These are phyloP conservation scores for Halocynthia aurantium DNA, from an alignment of 23 tunicate species.

Conservation along the genomic window DNA sequence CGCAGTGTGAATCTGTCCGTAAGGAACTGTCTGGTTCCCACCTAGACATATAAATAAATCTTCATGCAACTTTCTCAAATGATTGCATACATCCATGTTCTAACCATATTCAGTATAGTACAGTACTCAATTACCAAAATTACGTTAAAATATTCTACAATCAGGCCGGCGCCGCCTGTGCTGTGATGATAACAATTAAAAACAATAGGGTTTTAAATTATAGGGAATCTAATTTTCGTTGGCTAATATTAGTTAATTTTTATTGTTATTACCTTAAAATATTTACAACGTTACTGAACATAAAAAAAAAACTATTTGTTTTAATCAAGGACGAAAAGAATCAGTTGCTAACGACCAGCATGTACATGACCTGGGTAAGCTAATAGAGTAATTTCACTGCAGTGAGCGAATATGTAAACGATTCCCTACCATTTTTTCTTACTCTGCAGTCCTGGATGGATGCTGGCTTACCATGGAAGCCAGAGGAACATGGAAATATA, in stretches of 20 bases:
- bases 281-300: background rate
- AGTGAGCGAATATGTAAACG: background rate
- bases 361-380: constrained; percentile 81
- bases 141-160: too few relatives aligned
- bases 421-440: background rate
- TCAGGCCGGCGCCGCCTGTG: too few relatives aligned
- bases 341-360: constrained; percentile 79
- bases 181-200: too few relatives aligned
- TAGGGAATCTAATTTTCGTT: background rate
- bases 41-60: too few relatives aligned
- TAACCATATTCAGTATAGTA: too few relatives aligned
- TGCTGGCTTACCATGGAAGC: constrained; percentile 50
- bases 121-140: too few relatives aligned
- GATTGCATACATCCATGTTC: too few relatives aligned
- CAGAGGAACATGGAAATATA: constrained; percentile 42
- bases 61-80: too few relatives aligned
- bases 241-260: background rate
- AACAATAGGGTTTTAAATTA: too few relatives aligned
- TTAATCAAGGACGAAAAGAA: constrained; percentile 74
- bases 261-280: too few relatives aligned
- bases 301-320: background rate
- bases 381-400: background rate
- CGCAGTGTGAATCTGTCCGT: too few relatives aligned
- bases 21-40: too few relatives aligned
- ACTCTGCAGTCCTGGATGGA: constrained; percentile 60